Evolutionary conservation across 2,888 invertebrate species (phyloP), one percentile per base, ranked within the genome.

Genomic region (Listrodromus nycthemerus): DNA sequence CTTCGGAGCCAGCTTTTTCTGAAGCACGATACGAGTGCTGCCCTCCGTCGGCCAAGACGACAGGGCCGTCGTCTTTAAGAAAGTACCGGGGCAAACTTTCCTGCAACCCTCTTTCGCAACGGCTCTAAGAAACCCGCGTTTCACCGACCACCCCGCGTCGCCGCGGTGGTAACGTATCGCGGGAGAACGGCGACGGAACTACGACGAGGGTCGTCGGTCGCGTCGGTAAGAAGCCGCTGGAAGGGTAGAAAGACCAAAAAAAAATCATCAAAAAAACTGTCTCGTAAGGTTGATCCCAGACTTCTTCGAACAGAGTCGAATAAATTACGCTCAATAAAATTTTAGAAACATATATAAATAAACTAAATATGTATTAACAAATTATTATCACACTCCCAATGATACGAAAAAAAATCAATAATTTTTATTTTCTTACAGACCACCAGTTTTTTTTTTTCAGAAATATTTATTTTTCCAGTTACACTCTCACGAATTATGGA

Each of bases 51-150:
- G 90, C 83, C 66, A 89, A 91, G 87, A 86, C 81, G 71, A 87
- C 77, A 91, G 91, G 91, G 91, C 91, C 48, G 66, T 84, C 81
- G 84, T 90, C 91, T 93, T 93, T 93, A 93, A 93, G 93, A 93
- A 92, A 90, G 87, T 90, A 83, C 85, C 86, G 88, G 88, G 87
- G 79, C 66, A 75, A 69, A 87, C 86, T 92, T 92, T 92, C 89
- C 89, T 87, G 87, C 90, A 66, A 89, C 89, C 88, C 89, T 89
- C 90, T 90, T 91, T 90, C 84, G 73, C 66, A 58, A 45, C 74
- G 85, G 86, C 87, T 84, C 86, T 91, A 92, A 93, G 92, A 92
- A 92, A 89, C 86, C 80, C 61, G 27, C 10, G 58, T 75, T 61
- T 71, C 83, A 90, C 88, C 90, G 41, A 45, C 91, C 89, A 87